These are phyloP conservation scores for Gila robusta DNA, from an alignment of 2,797 vertebrate genomes.

Conservation along the genomic window DNA sequence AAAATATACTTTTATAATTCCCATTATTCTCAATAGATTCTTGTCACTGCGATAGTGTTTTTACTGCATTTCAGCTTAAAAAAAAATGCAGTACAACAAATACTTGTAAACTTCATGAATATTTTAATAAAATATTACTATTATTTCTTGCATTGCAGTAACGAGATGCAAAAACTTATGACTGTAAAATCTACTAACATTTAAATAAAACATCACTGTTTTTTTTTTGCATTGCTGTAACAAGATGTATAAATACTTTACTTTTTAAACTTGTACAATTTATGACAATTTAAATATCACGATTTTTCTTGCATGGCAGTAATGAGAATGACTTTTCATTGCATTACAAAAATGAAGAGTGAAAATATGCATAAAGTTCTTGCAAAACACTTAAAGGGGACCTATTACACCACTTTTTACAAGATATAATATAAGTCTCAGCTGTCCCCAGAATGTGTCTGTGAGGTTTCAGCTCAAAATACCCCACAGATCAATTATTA, in stretches of 20 bases:
- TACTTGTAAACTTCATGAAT: neutral
- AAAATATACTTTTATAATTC: neutral
- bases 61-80: neutral
- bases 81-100: neutral
- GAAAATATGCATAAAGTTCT: neutral
- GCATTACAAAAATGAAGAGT: neutral
- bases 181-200: neutral
- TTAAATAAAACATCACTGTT: neutral
- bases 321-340: neutral
- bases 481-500: too few relatives aligned
- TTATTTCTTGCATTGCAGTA: neutral
- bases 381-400: neutral
- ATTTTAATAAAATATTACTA: neutral
- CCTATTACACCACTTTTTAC: too few relatives aligned
- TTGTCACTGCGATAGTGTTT: neutral
- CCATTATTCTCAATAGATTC: neutral
- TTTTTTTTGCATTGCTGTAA: neutral
- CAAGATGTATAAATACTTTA: too few relatives aligned
- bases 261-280: too few relatives aligned
- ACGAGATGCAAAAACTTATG: neutral
- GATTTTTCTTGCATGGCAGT: neutral
- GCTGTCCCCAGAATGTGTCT: too few relatives aligned
- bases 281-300: neutral
- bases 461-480: too few relatives aligned
- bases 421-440: too few relatives aligned